Evolutionary conservation across 2,888 invertebrate genomes (phyloP).

Genomic region (Trilocha varians): DNA sequence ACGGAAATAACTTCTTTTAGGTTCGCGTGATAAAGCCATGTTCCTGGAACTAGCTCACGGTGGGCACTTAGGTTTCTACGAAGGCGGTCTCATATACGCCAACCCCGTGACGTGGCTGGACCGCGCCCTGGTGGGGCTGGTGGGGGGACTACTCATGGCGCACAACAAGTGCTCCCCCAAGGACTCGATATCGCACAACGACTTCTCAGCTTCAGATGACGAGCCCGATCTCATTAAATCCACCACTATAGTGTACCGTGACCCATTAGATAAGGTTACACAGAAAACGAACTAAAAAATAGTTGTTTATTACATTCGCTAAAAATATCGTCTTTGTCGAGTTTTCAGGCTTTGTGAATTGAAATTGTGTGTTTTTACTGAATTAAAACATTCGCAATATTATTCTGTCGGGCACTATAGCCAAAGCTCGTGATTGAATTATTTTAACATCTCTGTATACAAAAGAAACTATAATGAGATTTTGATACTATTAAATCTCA

Average conservation of each 20-base stretch:
- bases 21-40: slow-evolving; percentile 76
- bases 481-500: too few relatives aligned
- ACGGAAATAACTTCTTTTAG: slow-evolving; percentile 50
- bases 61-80: slow-evolving; percentile 95
- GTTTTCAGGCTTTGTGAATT: too few relatives aligned
- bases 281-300: slow-evolving; percentile 9
- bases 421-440: too few relatives aligned
- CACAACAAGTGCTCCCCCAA: slow-evolving; percentile 62
- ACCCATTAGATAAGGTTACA: slow-evolving; percentile 45
- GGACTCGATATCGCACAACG: slow-evolving; percentile 15
- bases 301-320: slow-evolving; percentile 3
- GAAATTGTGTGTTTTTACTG: too few relatives aligned
- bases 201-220: slow-evolving; percentile 26
- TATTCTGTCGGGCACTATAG: too few relatives aligned
- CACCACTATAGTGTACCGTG: slow-evolving; percentile 53
- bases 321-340: too few relatives aligned
- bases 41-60: slow-evolving; percentile 91
- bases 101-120: slow-evolving; percentile 95
- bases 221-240: slow-evolving; percentile 60
- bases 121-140: slow-evolving; percentile 86
- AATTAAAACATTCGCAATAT: too few relatives aligned
- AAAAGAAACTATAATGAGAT: too few relatives aligned
- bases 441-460: too few relatives aligned
- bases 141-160: slow-evolving; percentile 80
- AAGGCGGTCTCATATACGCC: slow-evolving; percentile 89